These are phyloP conservation scores for Malachius bipustulatus DNA, from an alignment of 2,888 invertebrate species.

Conservation along the genomic window DNA sequence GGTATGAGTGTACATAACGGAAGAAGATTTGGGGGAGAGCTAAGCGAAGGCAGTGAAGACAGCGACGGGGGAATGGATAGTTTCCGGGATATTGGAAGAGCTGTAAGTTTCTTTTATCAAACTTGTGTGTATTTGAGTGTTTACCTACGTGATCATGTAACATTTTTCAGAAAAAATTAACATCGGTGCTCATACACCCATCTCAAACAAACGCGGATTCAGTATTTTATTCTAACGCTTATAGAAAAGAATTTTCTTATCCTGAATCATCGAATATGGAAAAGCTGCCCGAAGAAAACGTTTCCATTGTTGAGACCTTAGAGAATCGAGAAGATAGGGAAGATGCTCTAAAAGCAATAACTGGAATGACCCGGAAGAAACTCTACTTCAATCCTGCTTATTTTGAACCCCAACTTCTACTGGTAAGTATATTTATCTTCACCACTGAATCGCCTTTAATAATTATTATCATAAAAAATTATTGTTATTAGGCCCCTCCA, in stretches of 20 bases:
- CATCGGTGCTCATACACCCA: slow-evolving; percentile 64
- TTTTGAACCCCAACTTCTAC: slow-evolving; percentile 74
- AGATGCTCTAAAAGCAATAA: slow-evolving; percentile 51
- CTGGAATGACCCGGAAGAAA: slow-evolving; percentile 62
- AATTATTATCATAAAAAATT: not conserved
- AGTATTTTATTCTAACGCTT: not conserved
- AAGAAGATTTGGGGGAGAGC: too few relatives aligned
- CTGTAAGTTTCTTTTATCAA: slow-evolving; percentile 33
- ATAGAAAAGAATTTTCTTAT: slow-evolving; percentile 22
- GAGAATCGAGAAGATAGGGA: slow-evolving; percentile 52
- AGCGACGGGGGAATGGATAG: too few relatives aligned
- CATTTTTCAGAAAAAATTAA: too few relatives aligned
- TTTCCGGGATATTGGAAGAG: slow-evolving; percentile 30
- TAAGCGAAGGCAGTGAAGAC: too few relatives aligned
- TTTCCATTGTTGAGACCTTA: slow-evolving; percentile 71
- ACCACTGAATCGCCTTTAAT: not conserved
- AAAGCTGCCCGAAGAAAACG: slow-evolving; percentile 71
- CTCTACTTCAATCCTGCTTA: slow-evolving; percentile 85
- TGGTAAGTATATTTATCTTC: slow-evolving; percentile 44
- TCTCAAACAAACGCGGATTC: slow-evolving; percentile 20
- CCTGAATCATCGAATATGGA: slow-evolving; percentile 52
- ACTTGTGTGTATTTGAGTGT: too few relatives aligned
- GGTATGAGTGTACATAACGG: slow-evolving; percentile 15
- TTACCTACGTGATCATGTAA: too few relatives aligned
- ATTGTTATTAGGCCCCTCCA: slow-evolving; percentile 63